Percentiles rank a stretch among this genome's conserved stretches.
Conservation (phyloP, 2,888 invertebrate genomes). For the Leptopilina syphax region DNA sequence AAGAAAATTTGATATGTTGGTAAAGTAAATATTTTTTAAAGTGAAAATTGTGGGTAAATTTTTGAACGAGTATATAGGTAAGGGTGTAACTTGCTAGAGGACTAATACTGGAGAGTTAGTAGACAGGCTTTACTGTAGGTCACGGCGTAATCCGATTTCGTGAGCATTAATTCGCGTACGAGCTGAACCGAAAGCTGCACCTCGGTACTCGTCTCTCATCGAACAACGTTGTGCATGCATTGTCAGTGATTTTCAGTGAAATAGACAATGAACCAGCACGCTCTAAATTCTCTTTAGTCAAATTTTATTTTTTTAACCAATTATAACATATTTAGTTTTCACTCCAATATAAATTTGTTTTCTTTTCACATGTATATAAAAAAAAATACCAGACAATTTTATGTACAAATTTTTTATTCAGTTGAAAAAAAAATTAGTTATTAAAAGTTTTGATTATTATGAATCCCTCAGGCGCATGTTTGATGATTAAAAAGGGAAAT, state of each 20-base stretch:
- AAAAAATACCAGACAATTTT: no score
- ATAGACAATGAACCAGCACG: not conserved
- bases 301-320: no score
- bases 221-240: not conserved
- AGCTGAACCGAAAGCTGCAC: conserved; percentile 14
- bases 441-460: no score
- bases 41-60: no score
- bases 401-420: no score
- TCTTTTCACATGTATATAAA: no score
- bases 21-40: no score
- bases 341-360: no score
- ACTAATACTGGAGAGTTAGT: conserved; percentile 20
- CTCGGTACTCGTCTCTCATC: conserved; percentile 4
- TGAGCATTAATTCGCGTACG: conserved; percentile 22
- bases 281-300: not conserved
- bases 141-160: conserved; percentile 21
- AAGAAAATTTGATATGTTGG: no score
- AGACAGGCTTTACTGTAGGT: conserved; percentile 10
- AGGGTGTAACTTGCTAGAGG: not conserved
- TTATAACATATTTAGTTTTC: no score
- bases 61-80: not conserved
- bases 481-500: not conserved
- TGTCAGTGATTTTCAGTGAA: not conserved
- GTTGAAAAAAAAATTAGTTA: no score
- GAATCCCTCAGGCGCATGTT: no score